phyloP scores from a whole-genome alignment of 2,888 invertebrate genomes.

The Formica aserva region DNA sequence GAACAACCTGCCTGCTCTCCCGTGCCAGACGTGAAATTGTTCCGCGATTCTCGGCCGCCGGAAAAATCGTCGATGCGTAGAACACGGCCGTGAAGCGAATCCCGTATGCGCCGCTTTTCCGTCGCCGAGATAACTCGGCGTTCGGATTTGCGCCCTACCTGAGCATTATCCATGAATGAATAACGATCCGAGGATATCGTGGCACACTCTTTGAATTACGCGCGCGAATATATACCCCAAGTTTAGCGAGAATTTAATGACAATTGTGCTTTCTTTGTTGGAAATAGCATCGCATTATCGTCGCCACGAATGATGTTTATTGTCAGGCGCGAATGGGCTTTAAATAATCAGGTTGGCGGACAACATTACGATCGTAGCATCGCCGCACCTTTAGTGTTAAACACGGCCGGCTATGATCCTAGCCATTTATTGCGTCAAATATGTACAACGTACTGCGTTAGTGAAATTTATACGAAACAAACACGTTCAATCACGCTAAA shows the following conservation, averaged over 20 bases:
- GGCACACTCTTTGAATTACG: slow-evolving; percentile 19
- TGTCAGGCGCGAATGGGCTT: slow-evolving; percentile 11
- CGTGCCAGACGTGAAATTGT: slow-evolving; percentile 53
- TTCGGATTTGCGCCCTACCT: slow-evolving; percentile 41
- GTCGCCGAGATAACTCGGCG: slow-evolving; percentile 44
- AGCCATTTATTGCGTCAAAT: slow-evolving; percentile 23
- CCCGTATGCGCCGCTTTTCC: slow-evolving; percentile 33
- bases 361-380: neutral
- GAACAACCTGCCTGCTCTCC: slow-evolving; percentile 41
- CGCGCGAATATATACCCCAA: neutral
- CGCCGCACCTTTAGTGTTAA: slow-evolving; percentile 6
- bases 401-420: neutral
- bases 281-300: neutral
- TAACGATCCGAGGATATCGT: slow-evolving; percentile 33
- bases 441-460: neutral
- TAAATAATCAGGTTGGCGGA: slow-evolving; percentile 15
- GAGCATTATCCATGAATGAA: slow-evolving; percentile 42
- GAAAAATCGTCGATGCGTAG: slow-evolving; percentile 63
- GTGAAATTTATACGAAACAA: slow-evolving; percentile 17
- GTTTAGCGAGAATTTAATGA: neutral
- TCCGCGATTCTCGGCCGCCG: slow-evolving; percentile 59
- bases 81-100: slow-evolving; percentile 54
- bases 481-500: neutral
- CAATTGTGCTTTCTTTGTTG: neutral
- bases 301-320: neutral